Conservation (phyloP, 2,888 invertebrate genomes). For the Phragmatobia fuliginosa region DNA sequence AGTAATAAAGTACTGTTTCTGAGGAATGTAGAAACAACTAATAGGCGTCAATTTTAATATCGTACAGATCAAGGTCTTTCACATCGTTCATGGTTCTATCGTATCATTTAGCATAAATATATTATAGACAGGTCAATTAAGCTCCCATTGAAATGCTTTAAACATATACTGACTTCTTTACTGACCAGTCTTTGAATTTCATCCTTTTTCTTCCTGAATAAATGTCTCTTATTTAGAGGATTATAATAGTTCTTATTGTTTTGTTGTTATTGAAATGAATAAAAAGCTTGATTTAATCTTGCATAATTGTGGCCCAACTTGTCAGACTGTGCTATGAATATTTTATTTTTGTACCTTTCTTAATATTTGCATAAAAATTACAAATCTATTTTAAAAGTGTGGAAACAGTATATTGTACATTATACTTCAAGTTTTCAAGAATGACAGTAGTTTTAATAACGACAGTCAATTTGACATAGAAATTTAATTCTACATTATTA, state of each 20-base stretch:
- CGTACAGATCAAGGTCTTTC: neutral
- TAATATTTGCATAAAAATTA: neutral
- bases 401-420: neutral
- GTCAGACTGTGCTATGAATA: neutral
- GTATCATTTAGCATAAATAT: too few species aligned
- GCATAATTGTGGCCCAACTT: neutral
- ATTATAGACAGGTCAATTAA: too few species aligned
- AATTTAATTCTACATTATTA: neutral
- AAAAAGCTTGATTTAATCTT: neutral
- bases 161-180: too few species aligned
- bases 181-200: neutral
- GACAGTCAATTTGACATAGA: neutral
- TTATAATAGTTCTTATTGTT: neutral
- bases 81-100: too few species aligned
- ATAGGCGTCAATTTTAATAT: neutral
- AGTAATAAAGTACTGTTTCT: neutral
- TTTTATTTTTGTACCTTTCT: neutral
- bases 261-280: neutral
- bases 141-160: too few species aligned
- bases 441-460: neutral
- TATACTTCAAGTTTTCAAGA: too few species aligned
- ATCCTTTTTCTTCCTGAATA: neutral
- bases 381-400: neutral
- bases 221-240: neutral
- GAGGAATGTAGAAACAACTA: neutral